Evolutionary conservation across 2,797 vertebrate species (phyloP).

Genomic region (Macrochelys suwanniensis): DNA sequence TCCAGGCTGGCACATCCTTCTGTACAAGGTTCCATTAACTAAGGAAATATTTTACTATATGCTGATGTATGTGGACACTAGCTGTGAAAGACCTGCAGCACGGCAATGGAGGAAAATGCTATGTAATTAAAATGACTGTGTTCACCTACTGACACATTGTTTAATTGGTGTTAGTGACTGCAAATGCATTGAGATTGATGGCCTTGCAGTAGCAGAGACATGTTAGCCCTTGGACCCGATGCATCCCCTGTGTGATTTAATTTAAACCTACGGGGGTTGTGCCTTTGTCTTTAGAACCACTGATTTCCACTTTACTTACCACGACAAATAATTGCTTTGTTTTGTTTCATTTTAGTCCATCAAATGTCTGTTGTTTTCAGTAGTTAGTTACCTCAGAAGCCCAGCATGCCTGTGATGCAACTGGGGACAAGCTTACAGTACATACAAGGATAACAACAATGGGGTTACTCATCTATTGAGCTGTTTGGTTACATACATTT

Average conservation of each 20-base stretch:
- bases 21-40: neutral
- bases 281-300: neutral
- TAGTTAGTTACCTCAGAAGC: neutral
- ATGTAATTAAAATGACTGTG: fast-evolving
- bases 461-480: neutral
- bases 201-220: neutral
- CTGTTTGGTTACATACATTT: no score
- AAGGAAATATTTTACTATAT: neutral
- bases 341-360: neutral
- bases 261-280: neutral
- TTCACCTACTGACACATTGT: neutral
- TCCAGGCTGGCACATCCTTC: neutral
- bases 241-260: neutral
- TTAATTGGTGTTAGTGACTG: neutral
- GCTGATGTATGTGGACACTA: neutral
- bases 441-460: neutral
- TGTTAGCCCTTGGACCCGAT: neutral
- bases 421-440: neutral
- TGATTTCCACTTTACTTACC: neutral
- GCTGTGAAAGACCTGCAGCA: neutral
- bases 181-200: neutral
- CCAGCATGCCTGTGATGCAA: neutral
- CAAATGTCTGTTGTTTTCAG: neutral
- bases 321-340: neutral
- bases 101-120: neutral